These are phyloP conservation scores for Chirona hameri DNA, from an alignment of 2,888 invertebrate species.

Conservation along the genomic window DNA sequence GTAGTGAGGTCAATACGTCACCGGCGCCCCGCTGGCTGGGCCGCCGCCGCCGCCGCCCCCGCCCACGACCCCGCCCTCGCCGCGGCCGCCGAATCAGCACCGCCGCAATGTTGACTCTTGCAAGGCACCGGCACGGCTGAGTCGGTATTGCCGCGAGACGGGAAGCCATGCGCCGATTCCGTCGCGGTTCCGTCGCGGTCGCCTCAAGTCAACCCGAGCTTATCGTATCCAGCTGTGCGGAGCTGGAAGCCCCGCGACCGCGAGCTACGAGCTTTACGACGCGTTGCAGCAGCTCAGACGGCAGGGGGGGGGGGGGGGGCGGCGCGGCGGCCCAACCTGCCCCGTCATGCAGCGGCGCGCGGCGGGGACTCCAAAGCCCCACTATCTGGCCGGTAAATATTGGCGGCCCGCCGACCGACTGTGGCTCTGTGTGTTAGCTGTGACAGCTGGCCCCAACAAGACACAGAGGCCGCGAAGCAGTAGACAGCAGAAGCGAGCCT, in stretches of 20 bases:
- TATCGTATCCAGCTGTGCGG: no score
- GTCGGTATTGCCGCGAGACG: neutral
- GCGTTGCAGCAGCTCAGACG: neutral
- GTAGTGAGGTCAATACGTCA: no score
- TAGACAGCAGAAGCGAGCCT: neutral
- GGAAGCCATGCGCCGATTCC: no score
- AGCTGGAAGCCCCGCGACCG: neutral
- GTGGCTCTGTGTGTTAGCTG: neutral
- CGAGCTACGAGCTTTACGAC: neutral
- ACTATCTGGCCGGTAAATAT: neutral
- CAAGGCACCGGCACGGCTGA: neutral
- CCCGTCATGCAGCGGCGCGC: neutral
- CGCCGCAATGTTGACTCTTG: neutral
- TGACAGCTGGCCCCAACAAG: neutral
- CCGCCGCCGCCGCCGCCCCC: neutral
- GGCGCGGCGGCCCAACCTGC: neutral
- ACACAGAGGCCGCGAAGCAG: neutral
- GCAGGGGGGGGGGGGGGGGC: neutral
- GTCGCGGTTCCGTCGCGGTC: no score
- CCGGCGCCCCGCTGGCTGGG: no score
- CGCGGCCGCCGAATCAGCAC: no score
- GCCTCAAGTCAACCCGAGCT: no score
- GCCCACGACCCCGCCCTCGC: neutral
- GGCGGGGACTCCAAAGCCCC: neutral
- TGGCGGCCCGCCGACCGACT: neutral